phyloP scores from a whole-genome alignment of 2,797 vertebrate species.

The Alcedo atthis region DNA sequence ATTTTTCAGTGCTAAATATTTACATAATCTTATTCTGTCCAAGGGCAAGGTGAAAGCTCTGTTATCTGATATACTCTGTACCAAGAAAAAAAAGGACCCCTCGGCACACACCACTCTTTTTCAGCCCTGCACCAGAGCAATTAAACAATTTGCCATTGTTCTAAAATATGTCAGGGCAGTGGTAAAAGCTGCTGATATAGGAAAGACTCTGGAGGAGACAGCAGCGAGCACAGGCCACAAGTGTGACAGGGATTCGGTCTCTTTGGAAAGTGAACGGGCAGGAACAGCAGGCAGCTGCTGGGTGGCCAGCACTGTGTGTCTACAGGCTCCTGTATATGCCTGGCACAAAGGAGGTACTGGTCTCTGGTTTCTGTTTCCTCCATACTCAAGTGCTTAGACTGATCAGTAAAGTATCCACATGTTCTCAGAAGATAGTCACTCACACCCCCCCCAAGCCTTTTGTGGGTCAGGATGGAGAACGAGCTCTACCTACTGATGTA shows the following conservation, averaged over 20 bases:
- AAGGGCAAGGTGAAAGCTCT: constrained; percentile 65
- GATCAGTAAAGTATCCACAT: not conserved
- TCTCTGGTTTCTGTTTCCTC: not conserved
- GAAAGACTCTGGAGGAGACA: not conserved
- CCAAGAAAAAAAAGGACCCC: not conserved
- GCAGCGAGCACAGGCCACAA: not conserved
- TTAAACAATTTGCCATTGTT: not conserved
- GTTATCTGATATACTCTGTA: constrained; percentile 53
- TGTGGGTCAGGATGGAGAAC: not conserved
- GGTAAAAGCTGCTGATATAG: not conserved
- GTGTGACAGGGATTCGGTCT: not conserved
- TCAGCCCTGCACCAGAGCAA: fast-evolving
- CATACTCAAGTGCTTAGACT: not conserved
- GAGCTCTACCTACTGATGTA: not conserved
- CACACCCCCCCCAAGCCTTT: not conserved
- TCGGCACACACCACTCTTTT: not conserved
- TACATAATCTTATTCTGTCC: constrained; percentile 59
- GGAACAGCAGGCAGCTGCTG: not conserved
- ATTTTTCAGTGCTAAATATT: constrained; percentile 68
- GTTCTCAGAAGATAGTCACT: not conserved
- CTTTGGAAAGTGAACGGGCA: not conserved
- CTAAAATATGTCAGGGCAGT: not conserved
- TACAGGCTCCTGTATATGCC: not conserved
- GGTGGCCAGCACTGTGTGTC: not conserved
- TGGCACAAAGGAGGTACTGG: not conserved